A percentile compares a stretch with the other conserved stretches of the same genome.
phyloP scores from a whole-genome alignment of 30 jellyfish, hydroid and myxozoan species.

The Hydractinia symbiolongicarpus region DNA sequence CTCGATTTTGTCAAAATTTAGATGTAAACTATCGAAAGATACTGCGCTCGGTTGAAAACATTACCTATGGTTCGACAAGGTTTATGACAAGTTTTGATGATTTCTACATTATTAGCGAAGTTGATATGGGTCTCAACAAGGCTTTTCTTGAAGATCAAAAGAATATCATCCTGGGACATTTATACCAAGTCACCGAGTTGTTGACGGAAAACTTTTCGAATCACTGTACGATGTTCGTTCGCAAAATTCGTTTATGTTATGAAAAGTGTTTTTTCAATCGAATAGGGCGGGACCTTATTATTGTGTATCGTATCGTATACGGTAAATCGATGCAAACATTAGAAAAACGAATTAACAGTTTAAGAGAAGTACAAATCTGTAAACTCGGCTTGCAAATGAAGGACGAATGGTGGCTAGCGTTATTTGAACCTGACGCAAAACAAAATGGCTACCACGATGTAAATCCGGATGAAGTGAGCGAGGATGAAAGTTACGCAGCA shows the following conservation, averaged over 20 bases:
- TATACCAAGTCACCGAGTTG: conserved; percentile 18
- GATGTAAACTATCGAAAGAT: conserved; percentile 36
- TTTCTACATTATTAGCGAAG: conserved; percentile 35
- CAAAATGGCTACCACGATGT: background rate
- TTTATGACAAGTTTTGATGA: conserved; percentile 48
- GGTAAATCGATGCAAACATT: conserved; percentile 50
- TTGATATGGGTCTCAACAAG: conserved; percentile 30
- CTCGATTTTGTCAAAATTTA: conserved; percentile 23
- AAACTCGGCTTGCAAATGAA: conserved; percentile 79
- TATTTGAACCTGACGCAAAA: conserved; percentile 52
- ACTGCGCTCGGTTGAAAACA: conserved; percentile 47
- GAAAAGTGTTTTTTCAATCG: conserved; percentile 67
- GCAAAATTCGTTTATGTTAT: conserved; percentile 68
- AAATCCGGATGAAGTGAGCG: background rate
- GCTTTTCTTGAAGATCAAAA: conserved; percentile 35
- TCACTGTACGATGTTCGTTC: conserved; percentile 40
- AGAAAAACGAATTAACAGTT: conserved; percentile 45
- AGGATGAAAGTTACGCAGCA: background rate
- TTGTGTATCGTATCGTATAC: conserved; percentile 57
- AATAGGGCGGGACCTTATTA: conserved; percentile 46
- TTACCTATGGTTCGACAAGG: conserved; percentile 16
- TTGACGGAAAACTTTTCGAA: conserved; percentile 41
- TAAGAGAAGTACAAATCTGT: conserved; percentile 51
- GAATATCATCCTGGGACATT: conserved; percentile 35
- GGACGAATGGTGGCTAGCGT: conserved; percentile 87